Percentiles rank a stretch among this genome's conserved stretches.
These are phyloP conservation scores for Piscicola geometra DNA, from an alignment of 2,888 invertebrate species.

Conservation along the genomic window DNA sequence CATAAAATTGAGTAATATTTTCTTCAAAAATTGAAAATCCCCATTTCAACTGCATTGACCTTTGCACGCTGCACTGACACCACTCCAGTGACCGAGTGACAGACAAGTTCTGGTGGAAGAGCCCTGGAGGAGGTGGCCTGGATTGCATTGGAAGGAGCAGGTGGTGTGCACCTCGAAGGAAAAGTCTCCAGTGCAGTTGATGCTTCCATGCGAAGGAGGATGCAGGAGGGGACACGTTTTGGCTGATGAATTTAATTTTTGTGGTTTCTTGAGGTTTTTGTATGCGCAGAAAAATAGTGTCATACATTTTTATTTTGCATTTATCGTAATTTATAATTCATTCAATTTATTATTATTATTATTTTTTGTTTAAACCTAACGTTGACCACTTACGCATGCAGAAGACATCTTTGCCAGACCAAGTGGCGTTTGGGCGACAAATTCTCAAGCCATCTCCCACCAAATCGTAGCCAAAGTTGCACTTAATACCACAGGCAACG, in stretches of 20 bases:
- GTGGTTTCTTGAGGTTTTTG: background rate
- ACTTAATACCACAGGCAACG: conserved; percentile 68
- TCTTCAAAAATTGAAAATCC: no score
- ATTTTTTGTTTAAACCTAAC: background rate
- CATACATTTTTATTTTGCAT: no score
- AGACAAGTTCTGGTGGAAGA: conserved; percentile 65
- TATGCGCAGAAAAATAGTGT: background rate
- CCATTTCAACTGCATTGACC: conserved; percentile 56
- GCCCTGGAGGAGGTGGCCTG: conserved; percentile 65
- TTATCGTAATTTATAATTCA: background rate
- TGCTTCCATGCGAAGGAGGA: conserved; percentile 62
- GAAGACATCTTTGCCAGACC: conserved; percentile 65
- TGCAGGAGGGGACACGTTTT: conserved; percentile 63
- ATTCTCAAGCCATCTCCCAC: conserved; percentile 61
- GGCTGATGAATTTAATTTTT: conserved; percentile 56
- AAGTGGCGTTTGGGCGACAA: conserved; percentile 64
- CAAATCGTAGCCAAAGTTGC: conserved; percentile 63
- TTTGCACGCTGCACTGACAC: conserved; percentile 65
- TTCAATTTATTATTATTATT: background rate
- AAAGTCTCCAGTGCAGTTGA: conserved; percentile 54
- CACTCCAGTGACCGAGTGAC: conserved; percentile 68
- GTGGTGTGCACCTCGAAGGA: conserved; percentile 63
- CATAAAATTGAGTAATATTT: background rate
- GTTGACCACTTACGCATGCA: conserved; percentile 64
- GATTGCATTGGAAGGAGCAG: conserved; percentile 64